Base-by-base conservation (phyloP, 35 echinoderm and acorn worm species). In the Patiria miniata region DNA sequence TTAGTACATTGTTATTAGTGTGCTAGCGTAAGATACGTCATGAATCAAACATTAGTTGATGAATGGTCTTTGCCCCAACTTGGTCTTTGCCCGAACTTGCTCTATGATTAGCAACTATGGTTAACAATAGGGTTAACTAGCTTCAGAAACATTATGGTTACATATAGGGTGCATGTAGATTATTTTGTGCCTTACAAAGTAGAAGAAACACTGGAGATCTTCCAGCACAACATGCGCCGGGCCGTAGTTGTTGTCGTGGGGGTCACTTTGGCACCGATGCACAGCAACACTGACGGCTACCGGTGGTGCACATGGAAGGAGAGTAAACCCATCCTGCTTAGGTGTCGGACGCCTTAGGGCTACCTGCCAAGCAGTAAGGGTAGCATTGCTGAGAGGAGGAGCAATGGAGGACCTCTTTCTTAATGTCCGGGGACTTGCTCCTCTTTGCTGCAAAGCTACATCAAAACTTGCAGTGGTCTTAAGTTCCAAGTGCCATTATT, bases 251-350 rank as follows among this genome's bases (percentile, higher is more conserved):
- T 40, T 86, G 44, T 22, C 57, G 37, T 78, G n/a, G 40, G 54
- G 69, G 38, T 8, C 52, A 12, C 29, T 40, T 33, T 51, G 69
- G 88, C 57, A 53, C 59, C 51, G 76, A 33, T 52, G 39, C 34
- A 26, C 22, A 42, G 61, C 34, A 30, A 86, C 79, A 15, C 56
- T 91, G 90, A 61, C 38, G 83, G 83, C 69, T 91, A 44, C 83
- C 86, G 83, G 77, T 86, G 83, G 83, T 91, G 83, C 83, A 30
- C 78, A 91, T 91, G 90, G 90, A 91, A 91, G 90, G 21, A 91
- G 83, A 91, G 83, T 8, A 91, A n/a, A 68, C 7, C 37, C 50
- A 8, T 21, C 4, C 33, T 60, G 37, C 39, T 47, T 61, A 38
- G 79, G 18, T 58, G 68, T 0, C 40, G 7, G 29, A 7, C 12